A percentile compares a stretch with the other conserved stretches of the same genome.
Conservation (phyloP, 2,113 vertebrate genomes). For the Lynx canadensis region DNA sequence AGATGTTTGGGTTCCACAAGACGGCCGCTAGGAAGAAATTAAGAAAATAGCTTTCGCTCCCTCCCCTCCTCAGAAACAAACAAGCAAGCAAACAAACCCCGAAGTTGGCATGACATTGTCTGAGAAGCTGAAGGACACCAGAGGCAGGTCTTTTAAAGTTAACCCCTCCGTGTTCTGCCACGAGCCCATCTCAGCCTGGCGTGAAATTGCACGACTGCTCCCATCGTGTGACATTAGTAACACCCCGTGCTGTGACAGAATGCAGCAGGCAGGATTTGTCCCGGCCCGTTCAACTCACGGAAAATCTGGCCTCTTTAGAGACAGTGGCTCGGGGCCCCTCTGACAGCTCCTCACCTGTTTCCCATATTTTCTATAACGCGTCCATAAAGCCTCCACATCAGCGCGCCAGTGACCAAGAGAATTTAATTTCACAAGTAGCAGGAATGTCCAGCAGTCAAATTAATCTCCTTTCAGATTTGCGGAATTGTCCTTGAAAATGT, state of each 20-base stretch:
- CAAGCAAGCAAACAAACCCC: too few species aligned
- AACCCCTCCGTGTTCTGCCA: background rate
- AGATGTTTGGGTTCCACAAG: background rate
- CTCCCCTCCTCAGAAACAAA: background rate
- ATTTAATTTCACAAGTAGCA: conserved; percentile 59
- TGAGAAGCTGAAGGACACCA: background rate
- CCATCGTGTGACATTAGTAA: conserved; percentile 15
- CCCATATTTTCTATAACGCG: conserved; percentile 20
- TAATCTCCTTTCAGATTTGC: background rate
- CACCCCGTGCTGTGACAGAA: background rate
- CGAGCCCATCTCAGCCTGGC: background rate
- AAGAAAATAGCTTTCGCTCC: background rate
- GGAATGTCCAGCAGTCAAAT: conserved; percentile 21
- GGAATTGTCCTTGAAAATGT: conserved; percentile 24
- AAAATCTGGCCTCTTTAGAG: conserved; percentile 60
- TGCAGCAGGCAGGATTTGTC: conserved; percentile 53
- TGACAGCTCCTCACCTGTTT: conserved; percentile 58
- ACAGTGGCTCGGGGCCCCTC: conserved; percentile 43
- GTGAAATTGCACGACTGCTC: conserved; percentile 36
- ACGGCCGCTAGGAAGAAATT: background rate
- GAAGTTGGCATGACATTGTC: background rate
- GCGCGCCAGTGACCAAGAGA: background rate
- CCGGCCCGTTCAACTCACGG: background rate
- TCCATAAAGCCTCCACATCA: conserved; percentile 32
- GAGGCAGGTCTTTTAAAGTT: background rate